Evolutionary conservation across 2,888 invertebrate genomes (phyloP).

Genomic region (Zygothrica quintamaculata): DNA sequence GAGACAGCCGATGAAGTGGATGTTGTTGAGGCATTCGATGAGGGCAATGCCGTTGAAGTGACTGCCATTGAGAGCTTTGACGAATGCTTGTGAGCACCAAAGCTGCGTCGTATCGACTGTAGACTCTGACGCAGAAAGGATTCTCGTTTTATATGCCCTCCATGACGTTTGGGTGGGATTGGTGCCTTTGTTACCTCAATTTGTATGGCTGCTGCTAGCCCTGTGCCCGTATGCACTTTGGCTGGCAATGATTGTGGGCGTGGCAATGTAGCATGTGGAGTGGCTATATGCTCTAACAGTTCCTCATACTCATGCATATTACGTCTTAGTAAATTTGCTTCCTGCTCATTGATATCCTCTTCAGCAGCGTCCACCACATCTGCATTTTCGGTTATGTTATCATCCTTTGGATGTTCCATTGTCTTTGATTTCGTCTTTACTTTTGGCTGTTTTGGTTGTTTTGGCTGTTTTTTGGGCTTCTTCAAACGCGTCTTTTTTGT

Average conservation of each 20-base stretch:
- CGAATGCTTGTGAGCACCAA: constrained; percentile 66
- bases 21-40: constrained; percentile 50
- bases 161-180: constrained; percentile 26
- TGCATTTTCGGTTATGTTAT: background rate
- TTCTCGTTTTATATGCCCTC: constrained; percentile 69
- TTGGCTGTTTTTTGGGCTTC: constrained; percentile 26
- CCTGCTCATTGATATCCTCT: constrained; percentile 24
- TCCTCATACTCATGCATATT: constrained; percentile 48
- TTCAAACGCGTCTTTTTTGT: constrained; percentile 26
- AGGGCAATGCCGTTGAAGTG: constrained; percentile 5
- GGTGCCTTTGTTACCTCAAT: background rate
- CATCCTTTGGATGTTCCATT: constrained; percentile 5
- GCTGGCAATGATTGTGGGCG: constrained; percentile 70
- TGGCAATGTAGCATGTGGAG: constrained; percentile 30
- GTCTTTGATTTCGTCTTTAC: constrained; percentile 19
- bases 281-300: constrained; percentile 21
- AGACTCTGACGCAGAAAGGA: constrained; percentile 81
- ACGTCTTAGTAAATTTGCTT: constrained; percentile 39
- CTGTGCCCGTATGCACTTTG: constrained; percentile 49
- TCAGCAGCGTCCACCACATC: background rate
- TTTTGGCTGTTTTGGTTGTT: constrained; percentile 18
- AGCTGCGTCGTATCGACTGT: constrained; percentile 80
- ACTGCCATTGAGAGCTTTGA: constrained; percentile 31
- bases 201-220: background rate
- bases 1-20: constrained; percentile 40